These are phyloP conservation scores for Dicycla oo DNA, from an alignment of 2,888 invertebrate species.

Conservation along the genomic window DNA sequence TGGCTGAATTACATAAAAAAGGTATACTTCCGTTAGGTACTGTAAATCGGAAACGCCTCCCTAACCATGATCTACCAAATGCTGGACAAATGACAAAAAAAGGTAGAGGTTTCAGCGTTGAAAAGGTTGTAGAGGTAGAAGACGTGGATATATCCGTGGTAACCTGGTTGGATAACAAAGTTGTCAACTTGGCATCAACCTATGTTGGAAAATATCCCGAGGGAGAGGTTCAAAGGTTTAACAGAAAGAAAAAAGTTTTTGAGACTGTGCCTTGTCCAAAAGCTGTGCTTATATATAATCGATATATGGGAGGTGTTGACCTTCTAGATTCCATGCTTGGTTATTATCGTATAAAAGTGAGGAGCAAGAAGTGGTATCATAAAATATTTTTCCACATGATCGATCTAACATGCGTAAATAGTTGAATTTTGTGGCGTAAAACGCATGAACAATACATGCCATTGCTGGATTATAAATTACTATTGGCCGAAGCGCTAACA, in stretches of 20 bases:
- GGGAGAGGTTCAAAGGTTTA: slow-evolving; percentile 9
- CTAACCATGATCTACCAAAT: slow-evolving; percentile 37
- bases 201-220: slow-evolving; percentile 61
- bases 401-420: slow-evolving; percentile 59
- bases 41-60: slow-evolving; percentile 29
- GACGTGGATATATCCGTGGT: slow-evolving; percentile 47
- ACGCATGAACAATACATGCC: slow-evolving; percentile 51
- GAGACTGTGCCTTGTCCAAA: slow-evolving; percentile 59
- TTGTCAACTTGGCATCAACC: slow-evolving; percentile 59
- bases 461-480: slow-evolving; percentile 52
- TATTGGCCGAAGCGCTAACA: slow-evolving; percentile 31
- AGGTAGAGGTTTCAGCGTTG: slow-evolving; percentile 14
- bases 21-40: slow-evolving; percentile 50
- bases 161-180: slow-evolving; percentile 61
- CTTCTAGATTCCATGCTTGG: slow-evolving; percentile 62
- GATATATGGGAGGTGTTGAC: slow-evolving; percentile 66
- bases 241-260: slow-evolving; percentile 49
- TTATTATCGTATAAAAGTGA: slow-evolving; percentile 64
- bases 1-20: slow-evolving; percentile 46
- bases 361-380: slow-evolving; percentile 65
- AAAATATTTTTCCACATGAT: slow-evolving; percentile 65
- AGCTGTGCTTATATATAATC: slow-evolving; percentile 49
- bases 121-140: slow-evolving; percentile 17
- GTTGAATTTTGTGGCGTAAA: slow-evolving; percentile 60
- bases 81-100: slow-evolving; percentile 31